A percentile compares a stretch with the other conserved stretches of the same genome.
These are phyloP conservation scores for Amblyopsis rosae DNA, from an alignment of 2,113 vertebrate species.

Conservation along the genomic window DNA sequence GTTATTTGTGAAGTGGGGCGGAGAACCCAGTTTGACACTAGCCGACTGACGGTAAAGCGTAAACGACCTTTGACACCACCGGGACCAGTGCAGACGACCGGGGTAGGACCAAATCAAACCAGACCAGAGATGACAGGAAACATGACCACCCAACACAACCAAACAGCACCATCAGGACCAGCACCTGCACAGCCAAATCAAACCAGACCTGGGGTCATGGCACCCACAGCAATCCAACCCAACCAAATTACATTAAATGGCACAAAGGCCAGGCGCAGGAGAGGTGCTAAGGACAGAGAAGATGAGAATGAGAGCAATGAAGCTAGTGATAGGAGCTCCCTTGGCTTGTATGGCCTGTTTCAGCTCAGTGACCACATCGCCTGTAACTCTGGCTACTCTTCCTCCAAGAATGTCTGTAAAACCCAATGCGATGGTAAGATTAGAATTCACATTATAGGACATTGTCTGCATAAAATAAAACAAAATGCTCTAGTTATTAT, in stretches of 20 bases:
- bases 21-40: constrained; percentile 6
- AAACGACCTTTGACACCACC: neutral
- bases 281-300: too few species aligned
- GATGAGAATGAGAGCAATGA: neutral
- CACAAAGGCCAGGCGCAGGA: neutral
- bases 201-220: neutral
- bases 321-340: neutral
- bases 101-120: too few species aligned
- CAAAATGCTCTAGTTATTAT: too few species aligned
- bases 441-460: neutral
- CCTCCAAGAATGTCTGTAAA: constrained; percentile 41
- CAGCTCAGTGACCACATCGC: constrained; percentile 40
- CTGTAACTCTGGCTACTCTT: constrained; percentile 28
- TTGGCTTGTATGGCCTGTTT: constrained; percentile 45
- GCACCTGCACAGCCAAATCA: neutral
- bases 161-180: too few species aligned
- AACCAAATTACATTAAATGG: too few species aligned
- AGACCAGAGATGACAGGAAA: too few species aligned
- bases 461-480: neutral
- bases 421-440: constrained; percentile 45
- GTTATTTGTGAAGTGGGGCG: constrained; percentile 15
- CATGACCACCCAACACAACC: too few species aligned
- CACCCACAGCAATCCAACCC: neutral
- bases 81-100: neutral
- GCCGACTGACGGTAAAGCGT: neutral